Evolutionary conservation across 2,113 vertebrate species (phyloP), one percentile per base, ranked within the genome.

Genomic region (Amblyornis subalaris): DNA sequence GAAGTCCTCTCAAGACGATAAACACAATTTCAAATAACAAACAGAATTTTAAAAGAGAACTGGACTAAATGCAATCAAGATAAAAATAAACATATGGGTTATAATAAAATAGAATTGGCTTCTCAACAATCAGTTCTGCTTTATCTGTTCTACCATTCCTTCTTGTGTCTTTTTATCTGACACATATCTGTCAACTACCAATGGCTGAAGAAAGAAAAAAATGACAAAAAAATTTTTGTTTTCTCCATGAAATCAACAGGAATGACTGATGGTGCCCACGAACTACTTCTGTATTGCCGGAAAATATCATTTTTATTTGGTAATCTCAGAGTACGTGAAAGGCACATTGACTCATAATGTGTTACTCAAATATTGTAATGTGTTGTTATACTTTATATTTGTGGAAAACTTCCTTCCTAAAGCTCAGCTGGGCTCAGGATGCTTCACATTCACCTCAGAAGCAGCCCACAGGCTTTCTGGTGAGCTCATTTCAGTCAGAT

Each of bases 331-430:
- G 58, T 40, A 40, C 22, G 60, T 16, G 44, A 74, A 44, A 0
- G 0, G 4, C 48, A 60, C 2, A 1, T 88, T 85, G 95, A 69
- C 48, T 93, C 71, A 48, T 14, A 15, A 47, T 57, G 45, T 72
- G 84, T 89, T 91, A 73, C 55, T 95, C 38, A 93, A 93, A 85
- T 70, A 91, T 70, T 75, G 33, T 48, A 79, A 75, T 0, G 0
- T 79, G 76, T 78, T 88, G 14, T 67, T 78, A 33, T 42, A 55
- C 12, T 84, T 86, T 23, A n/a, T 60, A 53, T 31, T 44, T 21
- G 28, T 66, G 62, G 54, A 83, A 81, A 85, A 2, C 35, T 85
- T 94, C 60, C 79, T 90, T 88, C 55, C 66, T 85, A 51, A 91
- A 66, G n/a, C 71, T 79, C 35, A 26, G 13, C 31, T 84, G 80